These are phyloP conservation scores for Cricetomys ansorgei DNA, from an alignment of 2,113 vertebrate species.

Conservation along the genomic window DNA sequence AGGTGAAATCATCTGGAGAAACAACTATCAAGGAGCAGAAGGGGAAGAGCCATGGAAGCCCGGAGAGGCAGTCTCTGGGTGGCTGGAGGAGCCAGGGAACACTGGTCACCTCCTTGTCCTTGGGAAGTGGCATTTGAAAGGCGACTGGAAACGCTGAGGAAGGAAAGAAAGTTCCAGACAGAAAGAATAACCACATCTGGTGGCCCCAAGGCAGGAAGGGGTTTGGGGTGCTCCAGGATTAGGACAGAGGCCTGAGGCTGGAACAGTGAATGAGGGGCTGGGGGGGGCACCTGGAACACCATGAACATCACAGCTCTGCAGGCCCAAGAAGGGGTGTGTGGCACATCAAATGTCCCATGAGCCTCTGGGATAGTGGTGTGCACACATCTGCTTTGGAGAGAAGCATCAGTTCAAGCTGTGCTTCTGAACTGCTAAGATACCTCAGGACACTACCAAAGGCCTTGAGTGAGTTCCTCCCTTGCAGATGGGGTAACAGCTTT, in stretches of 20 bases:
- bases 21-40: background rate
- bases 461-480: background rate
- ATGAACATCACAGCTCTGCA: background rate
- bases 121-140: background rate
- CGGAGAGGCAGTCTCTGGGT: background rate
- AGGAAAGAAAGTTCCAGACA: background rate
- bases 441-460: background rate
- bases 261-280: background rate
- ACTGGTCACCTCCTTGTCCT: background rate
- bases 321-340: background rate
- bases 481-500: too few relatives aligned
- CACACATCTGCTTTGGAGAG: background rate
- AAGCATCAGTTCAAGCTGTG: fast-evolving
- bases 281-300: background rate
- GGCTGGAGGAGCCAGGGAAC: background rate
- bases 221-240: background rate
- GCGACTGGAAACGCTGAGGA: background rate
- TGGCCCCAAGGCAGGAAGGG: background rate
- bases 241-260: background rate
- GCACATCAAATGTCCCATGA: too few relatives aligned
- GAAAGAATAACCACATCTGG: background rate
- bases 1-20: slow-evolving; percentile 3
- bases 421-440: background rate
- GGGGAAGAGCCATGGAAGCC: background rate
- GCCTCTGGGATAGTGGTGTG: fast-evolving